phyloP scores from a whole-genome alignment of 1,140 invertebrate species.

The Cydia fagiglandana region DNA sequence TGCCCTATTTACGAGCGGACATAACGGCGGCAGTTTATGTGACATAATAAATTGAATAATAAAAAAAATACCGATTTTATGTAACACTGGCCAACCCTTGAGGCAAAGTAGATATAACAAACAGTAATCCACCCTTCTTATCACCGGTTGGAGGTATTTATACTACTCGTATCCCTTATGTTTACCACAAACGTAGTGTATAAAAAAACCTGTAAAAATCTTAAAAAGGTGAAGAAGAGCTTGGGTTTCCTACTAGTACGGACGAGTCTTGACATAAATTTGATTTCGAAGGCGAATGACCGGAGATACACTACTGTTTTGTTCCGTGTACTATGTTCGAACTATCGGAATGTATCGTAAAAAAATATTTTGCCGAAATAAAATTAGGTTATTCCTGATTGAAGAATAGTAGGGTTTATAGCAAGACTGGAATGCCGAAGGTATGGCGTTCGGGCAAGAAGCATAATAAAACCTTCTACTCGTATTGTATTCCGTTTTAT shows the following conservation, averaged over 20 bases:
- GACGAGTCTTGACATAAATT: neutral
- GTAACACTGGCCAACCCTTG: conserved; percentile 3
- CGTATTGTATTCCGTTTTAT: neutral
- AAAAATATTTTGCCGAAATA: conserved; percentile 17
- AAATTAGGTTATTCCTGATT: conserved; percentile 30
- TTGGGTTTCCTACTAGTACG: no score
- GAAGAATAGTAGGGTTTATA: conserved; percentile 26
- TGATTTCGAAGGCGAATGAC: neutral
- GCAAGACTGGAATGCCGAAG: neutral
- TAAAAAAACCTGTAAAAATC: no score
- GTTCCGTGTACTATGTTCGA: neutral
- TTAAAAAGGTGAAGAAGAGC: no score
- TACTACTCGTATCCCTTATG: no score
- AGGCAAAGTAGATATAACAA: neutral
- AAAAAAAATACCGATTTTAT: conserved; percentile 17
- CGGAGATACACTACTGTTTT: neutral
- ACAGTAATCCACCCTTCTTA: neutral
- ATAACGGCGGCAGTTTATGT: conserved; percentile 10
- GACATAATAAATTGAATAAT: conserved; percentile 31
- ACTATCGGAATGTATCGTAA: conserved; percentile 22
- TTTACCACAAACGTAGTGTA: no score
- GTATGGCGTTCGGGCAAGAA: neutral
- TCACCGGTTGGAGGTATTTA: no score
- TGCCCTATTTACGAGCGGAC: conserved; percentile 20
- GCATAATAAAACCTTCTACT: neutral